phyloP scores from a whole-genome alignment of 2,113 vertebrate genomes.

The Melanostigma gelatinosum region DNA sequence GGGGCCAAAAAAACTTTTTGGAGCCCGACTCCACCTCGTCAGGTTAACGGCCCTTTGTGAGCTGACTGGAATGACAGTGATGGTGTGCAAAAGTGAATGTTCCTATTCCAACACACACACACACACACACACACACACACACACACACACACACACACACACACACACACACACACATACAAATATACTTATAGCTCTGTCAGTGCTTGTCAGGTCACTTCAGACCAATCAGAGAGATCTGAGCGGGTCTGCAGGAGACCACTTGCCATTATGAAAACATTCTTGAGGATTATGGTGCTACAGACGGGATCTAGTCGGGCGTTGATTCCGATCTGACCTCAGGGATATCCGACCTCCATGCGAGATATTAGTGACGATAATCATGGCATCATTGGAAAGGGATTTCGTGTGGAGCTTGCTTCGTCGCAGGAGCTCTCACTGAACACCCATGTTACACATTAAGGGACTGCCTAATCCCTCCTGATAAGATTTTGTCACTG shows the following conservation, averaged over 20 bases:
- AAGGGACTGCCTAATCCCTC: constrained; percentile 14
- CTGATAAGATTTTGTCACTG: constrained; percentile 17
- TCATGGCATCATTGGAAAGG: constrained; percentile 39
- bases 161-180: constrained; percentile 11
- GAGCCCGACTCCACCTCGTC: constrained; percentile 71
- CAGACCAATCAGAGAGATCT: constrained; percentile 56
- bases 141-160: constrained; percentile 14
- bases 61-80: constrained; percentile 54
- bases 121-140: constrained; percentile 19
- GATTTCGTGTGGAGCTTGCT: constrained; percentile 18
- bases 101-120: constrained; percentile 30
- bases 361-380: constrained; percentile 69
- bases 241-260: constrained; percentile 37
- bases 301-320: constrained; percentile 56
- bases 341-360: constrained; percentile 50
- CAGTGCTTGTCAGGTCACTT: constrained; percentile 63
- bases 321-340: constrained; percentile 56
- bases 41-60: constrained; percentile 78
- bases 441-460: background rate
- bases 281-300: constrained; percentile 55
- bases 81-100: constrained; percentile 58
- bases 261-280: constrained; percentile 67
- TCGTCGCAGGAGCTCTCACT: background rate
- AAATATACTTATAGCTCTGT: constrained; percentile 51
- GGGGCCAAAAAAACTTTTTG: constrained; percentile 69